These are phyloP conservation scores for Pammene aurita DNA, from an alignment of 2,888 invertebrate species.

Conservation along the genomic window DNA sequence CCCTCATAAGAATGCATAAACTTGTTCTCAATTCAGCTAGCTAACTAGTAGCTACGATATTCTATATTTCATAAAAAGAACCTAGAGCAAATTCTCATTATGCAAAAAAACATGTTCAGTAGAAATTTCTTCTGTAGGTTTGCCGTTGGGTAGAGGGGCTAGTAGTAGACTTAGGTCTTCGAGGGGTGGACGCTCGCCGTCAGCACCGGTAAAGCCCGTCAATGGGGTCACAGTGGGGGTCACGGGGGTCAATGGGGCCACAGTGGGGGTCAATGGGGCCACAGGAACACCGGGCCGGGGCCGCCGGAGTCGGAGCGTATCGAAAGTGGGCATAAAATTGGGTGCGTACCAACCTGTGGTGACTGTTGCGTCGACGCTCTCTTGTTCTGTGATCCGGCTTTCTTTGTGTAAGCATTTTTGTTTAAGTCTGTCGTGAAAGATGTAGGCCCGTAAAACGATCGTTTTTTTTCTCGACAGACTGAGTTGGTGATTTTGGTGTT, in stretches of 20 bases:
- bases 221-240: slow-evolving; percentile 45
- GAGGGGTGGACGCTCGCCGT: slow-evolving; percentile 76
- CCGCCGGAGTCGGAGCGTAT: slow-evolving; percentile 77
- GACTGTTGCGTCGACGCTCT: slow-evolving; percentile 81
- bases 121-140: slow-evolving; percentile 82
- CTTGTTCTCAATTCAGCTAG: background rate
- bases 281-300: slow-evolving; percentile 63
- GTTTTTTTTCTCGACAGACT: slow-evolving; percentile 5
- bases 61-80: background rate
- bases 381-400: slow-evolving; percentile 54
- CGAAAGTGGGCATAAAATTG: slow-evolving; percentile 82
- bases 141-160: slow-evolving; percentile 85
- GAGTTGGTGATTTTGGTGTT: background rate
- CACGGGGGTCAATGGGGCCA: slow-evolving; percentile 48
- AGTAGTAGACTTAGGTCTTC: slow-evolving; percentile 84
- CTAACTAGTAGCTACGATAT: background rate
- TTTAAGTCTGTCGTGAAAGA: slow-evolving; percentile 1
- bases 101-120: slow-evolving; percentile 57
- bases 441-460: slow-evolving; percentile 4
- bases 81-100: slow-evolving; percentile 63
- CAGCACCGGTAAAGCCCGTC: slow-evolving; percentile 70
- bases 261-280: slow-evolving; percentile 53
- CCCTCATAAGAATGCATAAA: background rate
- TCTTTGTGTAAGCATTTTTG: slow-evolving; percentile 34
- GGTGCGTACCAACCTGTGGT: slow-evolving; percentile 77